Evolutionary conservation across 2,113 vertebrate species (phyloP), one percentile per base, ranked within the genome.

Genomic region (Apus apus): DNA sequence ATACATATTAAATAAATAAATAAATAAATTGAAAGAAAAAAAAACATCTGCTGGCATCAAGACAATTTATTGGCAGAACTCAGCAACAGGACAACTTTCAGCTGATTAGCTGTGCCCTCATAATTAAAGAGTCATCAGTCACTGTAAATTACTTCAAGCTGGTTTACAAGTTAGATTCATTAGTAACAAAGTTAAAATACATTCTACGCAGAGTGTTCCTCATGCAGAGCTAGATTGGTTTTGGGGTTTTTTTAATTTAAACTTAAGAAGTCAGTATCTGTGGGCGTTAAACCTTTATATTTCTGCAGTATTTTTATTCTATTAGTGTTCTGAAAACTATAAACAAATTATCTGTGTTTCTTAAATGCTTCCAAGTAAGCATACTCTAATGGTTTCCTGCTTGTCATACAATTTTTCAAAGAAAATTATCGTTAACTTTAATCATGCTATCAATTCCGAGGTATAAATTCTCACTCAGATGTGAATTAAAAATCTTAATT

Each of bases 41-140:
- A 19, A 75, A 64, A 20, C 4, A 83, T 71, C 45, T 82, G 32
- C 8, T 81, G n/a, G 40, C 54, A 16, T 78, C 80, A 79, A 89
- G 68, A 91, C 9, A 85, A 67, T 87, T 90, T 85, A 50, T 83
- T 62, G 34, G 66, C 50, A 94, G 81, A 96, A 86, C 11, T 82
- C 60, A 61, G 51, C 25, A 87, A 68, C 26, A 65, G 25, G 21
- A 43, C 53, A 95, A 50, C 27, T 85, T 91, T 89, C 38, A 88
- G 56, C 40, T 88, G 61, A 94, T 96, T 56, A 92, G 19, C 43
- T 90, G 30, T 67, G 48, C 38, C 53, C 81, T 89, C 75, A 43
- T 86, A 71, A 85, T 85, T 89, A 73, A 81, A 90, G 27, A 94
- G 57, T 34, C 58, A 62, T 57, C 26, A 75, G 66, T 61, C 86